Conservation (phyloP, 2,888 invertebrate genomes). For the Torymus texanus region DNA sequence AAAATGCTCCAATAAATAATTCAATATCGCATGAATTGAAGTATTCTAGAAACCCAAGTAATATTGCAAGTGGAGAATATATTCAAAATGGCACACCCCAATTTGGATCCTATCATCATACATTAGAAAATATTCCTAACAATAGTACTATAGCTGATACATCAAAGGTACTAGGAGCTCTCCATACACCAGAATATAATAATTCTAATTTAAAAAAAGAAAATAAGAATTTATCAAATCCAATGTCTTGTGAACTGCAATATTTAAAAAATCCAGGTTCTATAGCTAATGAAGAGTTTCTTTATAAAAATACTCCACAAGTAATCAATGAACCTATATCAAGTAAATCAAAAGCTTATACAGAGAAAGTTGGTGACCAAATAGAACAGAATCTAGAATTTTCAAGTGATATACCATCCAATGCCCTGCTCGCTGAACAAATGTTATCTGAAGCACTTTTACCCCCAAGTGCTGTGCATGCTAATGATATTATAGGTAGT, state of each 20-base stretch:
- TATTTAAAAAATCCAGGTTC: slow-evolving; percentile 19
- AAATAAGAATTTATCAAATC: no score
- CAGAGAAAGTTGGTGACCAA: slow-evolving; percentile 22
- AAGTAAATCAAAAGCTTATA: neutral
- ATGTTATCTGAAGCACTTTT: slow-evolving; percentile 67
- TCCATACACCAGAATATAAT: no score
- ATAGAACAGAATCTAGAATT: slow-evolving; percentile 44
- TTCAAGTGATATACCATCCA: slow-evolving; percentile 47
- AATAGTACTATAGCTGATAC: neutral
- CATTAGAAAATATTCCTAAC: neutral
- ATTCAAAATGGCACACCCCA: neutral
- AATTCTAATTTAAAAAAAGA: no score
- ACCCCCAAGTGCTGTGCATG: slow-evolving; percentile 66
- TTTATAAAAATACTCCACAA: neutral
- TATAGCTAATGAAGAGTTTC: neutral
- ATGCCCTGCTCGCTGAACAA: slow-evolving; percentile 62
- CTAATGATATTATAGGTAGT: slow-evolving; percentile 69
- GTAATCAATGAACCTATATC: neutral
- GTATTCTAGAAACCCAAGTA: slow-evolving; percentile 27
- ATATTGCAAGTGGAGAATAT: slow-evolving; percentile 16
- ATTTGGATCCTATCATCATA: neutral
- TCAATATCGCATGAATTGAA: slow-evolving; percentile 5
- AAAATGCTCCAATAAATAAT: slow-evolving; percentile 7
- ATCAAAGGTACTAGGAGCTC: no score
- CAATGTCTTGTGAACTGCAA: neutral